Base-by-base conservation (phyloP, 23 tunicate genomes). In the Diplosoma virens region DNA sequence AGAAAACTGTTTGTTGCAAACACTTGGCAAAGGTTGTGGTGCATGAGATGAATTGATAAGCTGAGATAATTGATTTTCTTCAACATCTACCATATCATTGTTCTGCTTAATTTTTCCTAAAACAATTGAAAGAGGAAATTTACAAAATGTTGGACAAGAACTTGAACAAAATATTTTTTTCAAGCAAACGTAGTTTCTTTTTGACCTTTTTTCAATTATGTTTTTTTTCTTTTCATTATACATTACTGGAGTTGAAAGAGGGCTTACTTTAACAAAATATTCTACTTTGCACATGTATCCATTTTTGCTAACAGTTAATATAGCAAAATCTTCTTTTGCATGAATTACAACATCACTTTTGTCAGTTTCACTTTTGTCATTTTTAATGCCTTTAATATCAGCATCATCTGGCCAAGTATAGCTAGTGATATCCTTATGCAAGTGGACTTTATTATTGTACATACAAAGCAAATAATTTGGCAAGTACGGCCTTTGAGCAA, bases 401-500 rank as follows among this genome's bases (percentile, higher is more conserved):
- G 28, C 50, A n/a, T 47, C 48, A 30, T 73, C 66, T 18, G 86
- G 87, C 94, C 94, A 87, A 6, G 58, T 37, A 52, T 59, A 74
- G 17, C 66, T 37, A 1, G 68, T 45, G 50, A 76, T 23, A 20
- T 87, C 77, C 59, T 67, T 47, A 41, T 87, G 61, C 4, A 66
- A 66, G 81, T 41, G 87, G 1, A 87, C 71, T 5, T 41, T 30
- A 1, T 72, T 36, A 7, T 66, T 60, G 53, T 76, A 79, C 24
- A 79, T 33, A 41, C 73, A 58, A 17, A 47, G 37, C 31, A 79
- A 80, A 11, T 81, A 46, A 11, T 71, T 2, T 3, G 86, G 78
- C 21, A 87, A 17, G 41, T 81, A 87, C 0, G 94, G 94, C 21
- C 94, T 33, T 46, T 53, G n/a, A 32, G 82, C 76, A 58, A 87